Conservation (phyloP, 2,113 vertebrate species). For the Echinops telfairi region DNA sequence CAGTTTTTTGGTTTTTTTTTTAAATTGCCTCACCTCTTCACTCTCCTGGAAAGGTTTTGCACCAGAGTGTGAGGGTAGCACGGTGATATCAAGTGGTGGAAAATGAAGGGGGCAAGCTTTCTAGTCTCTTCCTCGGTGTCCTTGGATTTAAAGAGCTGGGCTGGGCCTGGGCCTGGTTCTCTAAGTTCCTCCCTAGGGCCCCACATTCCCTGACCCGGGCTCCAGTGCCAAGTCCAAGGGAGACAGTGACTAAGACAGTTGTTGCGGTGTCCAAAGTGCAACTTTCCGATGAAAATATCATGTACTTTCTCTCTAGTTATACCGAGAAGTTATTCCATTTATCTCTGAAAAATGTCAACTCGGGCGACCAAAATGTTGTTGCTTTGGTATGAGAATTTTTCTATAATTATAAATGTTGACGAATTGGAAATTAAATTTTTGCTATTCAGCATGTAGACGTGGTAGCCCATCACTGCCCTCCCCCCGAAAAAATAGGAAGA, state of each 20-base stretch:
- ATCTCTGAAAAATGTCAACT: not conserved
- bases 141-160: not conserved
- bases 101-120: not conserved
- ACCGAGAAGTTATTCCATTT: slow-evolving; percentile 20
- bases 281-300: not conserved
- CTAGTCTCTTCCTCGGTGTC: not conserved
- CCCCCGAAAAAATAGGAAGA: not conserved
- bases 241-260: not conserved
- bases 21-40: not conserved
- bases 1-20: not conserved
- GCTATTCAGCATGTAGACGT: slow-evolving; percentile 19
- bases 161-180: no score
- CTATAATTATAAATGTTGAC: slow-evolving; percentile 28
- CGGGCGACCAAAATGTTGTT: not conserved
- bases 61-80: not conserved
- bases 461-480: not conserved
- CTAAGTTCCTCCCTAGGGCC: not conserved
- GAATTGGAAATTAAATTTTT: slow-evolving; percentile 47
- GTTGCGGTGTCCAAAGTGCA: not conserved
- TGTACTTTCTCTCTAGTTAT: slow-evolving; percentile 11
- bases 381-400: not conserved
- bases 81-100: not conserved
- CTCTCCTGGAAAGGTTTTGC: not conserved
- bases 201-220: not conserved
- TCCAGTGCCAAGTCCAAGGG: not conserved